Evolutionary conservation across 2,888 invertebrate species (phyloP), one percentile per base, ranked within the genome.

Genomic region (Lasiommata megera): DNA sequence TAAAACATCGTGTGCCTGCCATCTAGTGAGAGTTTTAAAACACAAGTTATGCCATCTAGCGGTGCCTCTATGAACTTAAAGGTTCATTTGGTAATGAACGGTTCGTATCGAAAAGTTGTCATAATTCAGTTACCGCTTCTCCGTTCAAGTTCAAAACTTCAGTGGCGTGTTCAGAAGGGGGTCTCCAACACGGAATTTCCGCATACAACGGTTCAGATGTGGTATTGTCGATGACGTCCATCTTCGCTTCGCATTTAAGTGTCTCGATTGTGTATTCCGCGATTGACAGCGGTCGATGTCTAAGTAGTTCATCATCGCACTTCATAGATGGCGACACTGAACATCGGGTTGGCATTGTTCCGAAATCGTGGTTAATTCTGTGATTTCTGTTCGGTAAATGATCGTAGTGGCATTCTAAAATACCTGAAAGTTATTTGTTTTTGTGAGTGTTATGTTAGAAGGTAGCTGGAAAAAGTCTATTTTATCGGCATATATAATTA

Each of bases 171-270:
- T 87, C 88, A n/a, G 88, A 88, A 18, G 85, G 84, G 31, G 90
- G 88, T 69, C 84, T 73, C 88, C 88, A 91, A 63, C 84, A 87
- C 44, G 94, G 94, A 60, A 94, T 94, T 81, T 94, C 94, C 60
- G 94, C 94, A 69, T 94, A 94, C 18, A 94, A 78, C 48, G 94
- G 94, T 72, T 94, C 94, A 1, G 84, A 79, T 29, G 82, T 87
- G 0, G 83, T 80, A 23, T 71, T 75, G 63, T 89, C 88, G 58
- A 89, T 78, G 17, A 82, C 74, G 63, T 90, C 88, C 9, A 84
- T 66, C 67, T 81, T 81, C 0, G 86, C 88, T 78, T 91, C 91
- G 52, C 88, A 82, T 70, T 89, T 90, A 58, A 90, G 58, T 0
- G 89, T 79, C 67, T 89, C 88, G 55, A 91, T 88, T 0, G 87